These are phyloP conservation scores for Metridium senile DNA, from an alignment of 92 coral and sea anemone species.

Conservation along the genomic window DNA sequence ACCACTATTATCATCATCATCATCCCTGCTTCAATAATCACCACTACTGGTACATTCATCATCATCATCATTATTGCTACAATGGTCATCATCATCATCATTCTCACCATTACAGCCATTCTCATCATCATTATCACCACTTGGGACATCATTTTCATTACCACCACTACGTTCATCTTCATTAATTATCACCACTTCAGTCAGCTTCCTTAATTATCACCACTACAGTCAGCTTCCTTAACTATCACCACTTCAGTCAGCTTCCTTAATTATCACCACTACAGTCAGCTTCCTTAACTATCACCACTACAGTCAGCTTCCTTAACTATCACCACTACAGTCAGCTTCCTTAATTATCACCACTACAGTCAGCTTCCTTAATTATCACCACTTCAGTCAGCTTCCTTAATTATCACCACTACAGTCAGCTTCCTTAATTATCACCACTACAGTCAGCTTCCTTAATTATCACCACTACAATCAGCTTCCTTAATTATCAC, in stretches of 20 bases:
- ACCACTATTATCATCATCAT: not conserved
- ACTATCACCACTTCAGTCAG: not conserved
- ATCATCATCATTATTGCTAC: not conserved
- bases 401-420: too few species aligned
- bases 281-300: not conserved
- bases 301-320: too few species aligned
- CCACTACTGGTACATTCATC: not conserved
- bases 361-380: not conserved
- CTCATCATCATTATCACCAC: not conserved
- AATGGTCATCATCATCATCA: not conserved
- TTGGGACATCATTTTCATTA: not conserved
- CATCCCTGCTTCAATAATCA: not conserved
- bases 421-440: not conserved
- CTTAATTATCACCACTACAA: conserved; percentile 60
- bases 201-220: conserved; percentile 37
- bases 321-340: not conserved
- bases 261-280: not conserved
- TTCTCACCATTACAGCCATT: not conserved
- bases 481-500: too few species aligned
- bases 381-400: too few species aligned
- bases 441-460: not conserved
- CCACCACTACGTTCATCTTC: conserved; percentile 26
- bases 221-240: too few species aligned
- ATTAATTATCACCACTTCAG: not conserved
- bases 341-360: not conserved